Conservation (phyloP, 2,888 invertebrate genomes). For the Sphaeridia pumilis region DNA sequence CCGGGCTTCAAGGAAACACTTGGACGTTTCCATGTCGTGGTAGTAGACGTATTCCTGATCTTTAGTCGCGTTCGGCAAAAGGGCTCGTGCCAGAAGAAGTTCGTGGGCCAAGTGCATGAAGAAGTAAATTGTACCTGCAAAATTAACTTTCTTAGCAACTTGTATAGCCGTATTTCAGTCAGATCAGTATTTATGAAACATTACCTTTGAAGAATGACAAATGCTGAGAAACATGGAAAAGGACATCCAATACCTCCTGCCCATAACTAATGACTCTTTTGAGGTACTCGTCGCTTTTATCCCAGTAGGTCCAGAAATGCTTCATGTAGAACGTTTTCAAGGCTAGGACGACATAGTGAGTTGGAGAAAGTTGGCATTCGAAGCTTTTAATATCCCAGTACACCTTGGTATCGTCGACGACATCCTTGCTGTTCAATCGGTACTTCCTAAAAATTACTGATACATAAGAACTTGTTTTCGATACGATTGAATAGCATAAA, state of each 20-base stretch:
- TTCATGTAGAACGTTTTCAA: conserved; percentile 7
- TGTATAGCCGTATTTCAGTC: too few species aligned
- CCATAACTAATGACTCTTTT: background rate
- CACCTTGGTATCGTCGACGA: background rate
- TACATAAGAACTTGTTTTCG: too few species aligned
- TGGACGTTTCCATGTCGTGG: conserved; percentile 3
- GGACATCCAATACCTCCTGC: background rate
- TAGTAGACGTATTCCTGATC: background rate
- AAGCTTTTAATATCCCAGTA: background rate
- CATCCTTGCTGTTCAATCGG: background rate
- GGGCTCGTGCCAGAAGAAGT: conserved; percentile 1
- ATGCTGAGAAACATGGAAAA: background rate
- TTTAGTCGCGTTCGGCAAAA: background rate
- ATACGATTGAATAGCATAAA: too few species aligned
- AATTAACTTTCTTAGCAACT: too few species aligned
- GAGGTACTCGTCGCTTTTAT: background rate
- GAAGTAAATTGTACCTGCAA: conserved; percentile 5
- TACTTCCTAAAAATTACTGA: conserved; percentile 2
- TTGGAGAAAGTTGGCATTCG: background rate
- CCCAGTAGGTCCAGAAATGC: background rate
- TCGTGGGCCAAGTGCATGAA: conserved; percentile 9
- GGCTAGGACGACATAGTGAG: conserved; percentile 8
- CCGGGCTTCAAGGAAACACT: conserved; percentile 1
- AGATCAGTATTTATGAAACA: too few species aligned
- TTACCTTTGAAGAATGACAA: conserved; percentile 10